Percentiles rank a stretch among this genome's conserved stretches.
These are phyloP conservation scores for Drosophila neonasuta DNA, from an alignment of 2,888 invertebrate genomes.

Conservation along the genomic window DNA sequence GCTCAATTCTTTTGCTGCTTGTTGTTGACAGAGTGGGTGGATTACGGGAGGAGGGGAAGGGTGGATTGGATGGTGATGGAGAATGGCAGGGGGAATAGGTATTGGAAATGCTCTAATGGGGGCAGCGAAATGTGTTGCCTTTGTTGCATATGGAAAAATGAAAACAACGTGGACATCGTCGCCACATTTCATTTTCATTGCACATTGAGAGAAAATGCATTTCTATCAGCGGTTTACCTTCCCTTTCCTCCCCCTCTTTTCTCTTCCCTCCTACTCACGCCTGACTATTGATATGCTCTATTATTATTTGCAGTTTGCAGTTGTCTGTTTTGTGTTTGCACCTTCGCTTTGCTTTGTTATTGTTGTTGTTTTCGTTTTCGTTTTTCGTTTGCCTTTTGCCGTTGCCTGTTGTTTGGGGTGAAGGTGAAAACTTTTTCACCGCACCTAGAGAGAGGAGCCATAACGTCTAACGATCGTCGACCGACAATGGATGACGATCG, in stretches of 20 bases:
- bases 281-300: constrained; percentile 44
- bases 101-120: constrained; percentile 46
- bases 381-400: constrained; percentile 21
- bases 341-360: constrained; percentile 17
- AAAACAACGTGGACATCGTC: constrained; percentile 43
- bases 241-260: not conserved
- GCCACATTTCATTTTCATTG: constrained; percentile 61
- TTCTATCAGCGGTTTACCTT: constrained; percentile 12
- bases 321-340: constrained; percentile 43
- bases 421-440: constrained; percentile 70
- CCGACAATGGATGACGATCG: constrained; percentile 61
- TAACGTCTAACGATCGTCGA: constrained; percentile 45
- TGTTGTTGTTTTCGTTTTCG: constrained; percentile 28
- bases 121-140: constrained; percentile 54
- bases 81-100: not conserved
- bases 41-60: not conserved
- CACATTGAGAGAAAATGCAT: constrained; percentile 49
- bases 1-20: constrained; percentile 51
- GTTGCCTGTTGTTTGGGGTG: constrained; percentile 59
- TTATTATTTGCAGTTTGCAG: constrained; percentile 42
- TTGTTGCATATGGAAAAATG: constrained; percentile 34
- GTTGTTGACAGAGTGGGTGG: constrained; percentile 18
- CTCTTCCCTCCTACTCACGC: not conserved
- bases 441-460: constrained; percentile 8
- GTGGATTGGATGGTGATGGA: not conserved